Conservation (phyloP, 92 coral and sea anemone species). For the Epizoanthus scotinus region DNA sequence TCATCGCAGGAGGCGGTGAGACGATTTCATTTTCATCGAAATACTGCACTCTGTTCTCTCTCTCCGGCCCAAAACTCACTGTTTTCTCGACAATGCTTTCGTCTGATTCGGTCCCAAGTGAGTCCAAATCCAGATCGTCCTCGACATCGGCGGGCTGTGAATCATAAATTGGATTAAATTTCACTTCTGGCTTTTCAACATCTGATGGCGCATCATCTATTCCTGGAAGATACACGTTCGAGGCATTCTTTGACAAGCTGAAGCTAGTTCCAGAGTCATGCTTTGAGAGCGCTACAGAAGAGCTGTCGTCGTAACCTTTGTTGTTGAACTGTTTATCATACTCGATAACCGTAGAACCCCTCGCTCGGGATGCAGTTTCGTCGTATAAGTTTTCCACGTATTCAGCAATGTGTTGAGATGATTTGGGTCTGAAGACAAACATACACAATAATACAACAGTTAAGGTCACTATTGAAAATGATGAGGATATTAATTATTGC, state of each 20-base stretch:
- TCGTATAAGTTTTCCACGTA: slow-evolving; percentile 36
- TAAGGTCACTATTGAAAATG: too few species aligned
- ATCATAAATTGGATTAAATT: slow-evolving; percentile 20
- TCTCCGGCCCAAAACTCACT: slow-evolving; percentile 29
- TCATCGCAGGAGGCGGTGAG: slow-evolving; percentile 26
- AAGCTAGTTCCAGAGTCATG: slow-evolving; percentile 11
- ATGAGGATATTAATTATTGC: too few species aligned
- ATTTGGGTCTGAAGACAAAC: slow-evolving; percentile 23
- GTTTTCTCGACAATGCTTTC: slow-evolving; percentile 20
- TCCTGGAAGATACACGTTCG: slow-evolving; percentile 39
- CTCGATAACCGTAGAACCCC: background rate
- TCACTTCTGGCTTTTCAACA: slow-evolving; percentile 15
- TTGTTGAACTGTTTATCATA: background rate
- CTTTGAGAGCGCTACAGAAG: slow-evolving; percentile 1
- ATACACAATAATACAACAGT: too few species aligned
- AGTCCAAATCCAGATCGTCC: slow-evolving; percentile 19
- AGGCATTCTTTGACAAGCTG: slow-evolving; percentile 23
- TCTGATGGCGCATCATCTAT: slow-evolving; percentile 42
- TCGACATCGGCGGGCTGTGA: background rate
- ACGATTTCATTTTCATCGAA: background rate
- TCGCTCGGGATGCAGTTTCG: slow-evolving; percentile 9
- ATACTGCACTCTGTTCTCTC: background rate
- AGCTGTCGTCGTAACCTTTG: slow-evolving; percentile 15
- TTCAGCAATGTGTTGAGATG: slow-evolving; percentile 28
- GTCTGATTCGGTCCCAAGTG: slow-evolving; percentile 18